Evolutionary conservation across 2,888 invertebrate species (phyloP).

Genomic region (Apamea anceps): DNA sequence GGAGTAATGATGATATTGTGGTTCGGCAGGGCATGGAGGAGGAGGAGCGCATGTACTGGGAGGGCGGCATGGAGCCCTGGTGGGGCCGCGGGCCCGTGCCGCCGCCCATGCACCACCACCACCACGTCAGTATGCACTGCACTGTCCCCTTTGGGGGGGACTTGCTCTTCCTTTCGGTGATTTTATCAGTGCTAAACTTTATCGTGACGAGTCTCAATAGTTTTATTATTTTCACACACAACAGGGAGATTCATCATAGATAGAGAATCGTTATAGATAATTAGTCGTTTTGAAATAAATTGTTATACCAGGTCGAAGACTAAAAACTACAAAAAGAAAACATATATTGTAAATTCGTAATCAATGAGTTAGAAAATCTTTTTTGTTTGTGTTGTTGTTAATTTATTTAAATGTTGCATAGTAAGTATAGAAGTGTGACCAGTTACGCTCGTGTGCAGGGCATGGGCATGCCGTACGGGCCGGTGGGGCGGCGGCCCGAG

Average conservation of each 20-base stretch:
- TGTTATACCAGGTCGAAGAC: background rate
- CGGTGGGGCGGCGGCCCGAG: conserved; percentile 94
- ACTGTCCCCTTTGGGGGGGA: no score
- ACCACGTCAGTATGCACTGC: conserved; percentile 68
- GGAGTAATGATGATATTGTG: background rate
- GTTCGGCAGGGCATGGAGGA: conserved; percentile 92
- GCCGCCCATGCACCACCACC: conserved; percentile 82
- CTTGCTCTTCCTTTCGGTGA: no score
- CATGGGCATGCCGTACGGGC: conserved; percentile 80
- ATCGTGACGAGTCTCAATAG: background rate
- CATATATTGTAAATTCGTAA: no score
- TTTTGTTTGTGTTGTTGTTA: no score
- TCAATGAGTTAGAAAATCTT: no score
- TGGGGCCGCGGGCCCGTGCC: conserved; percentile 87
- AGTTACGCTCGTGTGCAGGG: conserved; percentile 49
- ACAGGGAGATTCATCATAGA: background rate
- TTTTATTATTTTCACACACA: background rate
- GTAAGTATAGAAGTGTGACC: background rate
- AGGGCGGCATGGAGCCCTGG: conserved; percentile 93
- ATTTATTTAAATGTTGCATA: no score
- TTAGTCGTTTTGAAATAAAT: background rate
- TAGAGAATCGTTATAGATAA: background rate
- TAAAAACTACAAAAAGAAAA: no score
- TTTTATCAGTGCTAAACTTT: background rate
- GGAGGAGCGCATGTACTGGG: conserved; percentile 96